Conservation (phyloP, 2,113 vertebrate genomes). For the Leptosomus discolor region DNA sequence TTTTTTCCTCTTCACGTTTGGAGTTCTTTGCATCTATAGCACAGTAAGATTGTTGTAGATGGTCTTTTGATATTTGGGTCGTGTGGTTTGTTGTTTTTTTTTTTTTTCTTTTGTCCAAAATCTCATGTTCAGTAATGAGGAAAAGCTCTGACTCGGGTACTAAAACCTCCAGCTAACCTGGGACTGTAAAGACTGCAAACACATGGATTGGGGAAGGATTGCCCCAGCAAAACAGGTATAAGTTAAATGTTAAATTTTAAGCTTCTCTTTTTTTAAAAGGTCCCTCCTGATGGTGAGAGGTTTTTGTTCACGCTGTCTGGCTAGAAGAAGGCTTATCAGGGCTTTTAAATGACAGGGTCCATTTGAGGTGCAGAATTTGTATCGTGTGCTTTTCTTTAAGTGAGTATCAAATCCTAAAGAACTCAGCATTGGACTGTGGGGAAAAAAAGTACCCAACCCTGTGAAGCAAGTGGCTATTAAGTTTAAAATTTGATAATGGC, state of each 20-base stretch:
- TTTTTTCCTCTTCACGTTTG: not conserved
- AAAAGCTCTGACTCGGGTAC: not conserved
- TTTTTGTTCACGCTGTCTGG: not conserved
- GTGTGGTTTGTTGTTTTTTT: too few species aligned
- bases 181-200: constrained; percentile 24
- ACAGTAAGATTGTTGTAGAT: constrained; percentile 5
- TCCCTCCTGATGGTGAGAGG: not conserved
- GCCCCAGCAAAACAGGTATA: constrained; percentile 2
- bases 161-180: constrained; percentile 4
- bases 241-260: not conserved
- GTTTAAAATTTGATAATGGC: not conserved
- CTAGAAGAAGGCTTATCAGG: not conserved
- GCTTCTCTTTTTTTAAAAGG: not conserved
- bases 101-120: constrained; percentile 32
- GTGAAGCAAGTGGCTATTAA: not conserved
- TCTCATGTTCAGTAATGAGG: not conserved
- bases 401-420: constrained; percentile 34
- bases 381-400: constrained; percentile 34
- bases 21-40: constrained; percentile 3
- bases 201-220: constrained; percentile 21
- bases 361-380: not conserved
- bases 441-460: not conserved
- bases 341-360: not conserved
- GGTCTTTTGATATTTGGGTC: constrained; percentile 40
- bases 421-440: not conserved